Evolutionary conservation across 2,888 invertebrate genomes (phyloP).

Genomic region (Stenodera caucasica): DNA sequence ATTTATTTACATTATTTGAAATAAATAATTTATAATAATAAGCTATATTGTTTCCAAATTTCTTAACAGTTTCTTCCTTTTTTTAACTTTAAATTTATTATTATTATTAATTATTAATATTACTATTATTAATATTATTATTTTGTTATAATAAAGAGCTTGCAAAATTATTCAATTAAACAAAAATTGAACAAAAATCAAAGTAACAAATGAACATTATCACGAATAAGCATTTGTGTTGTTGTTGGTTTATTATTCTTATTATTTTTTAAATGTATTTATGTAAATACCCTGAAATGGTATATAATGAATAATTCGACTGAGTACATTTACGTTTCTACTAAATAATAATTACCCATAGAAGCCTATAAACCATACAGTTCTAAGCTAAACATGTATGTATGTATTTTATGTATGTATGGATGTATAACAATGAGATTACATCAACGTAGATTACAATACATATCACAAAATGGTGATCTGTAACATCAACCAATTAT

Average conservation of each 20-base stretch:
- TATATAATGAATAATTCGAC: constrained; percentile 26
- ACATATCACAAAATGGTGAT: constrained; percentile 42
- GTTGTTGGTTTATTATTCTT: constrained; percentile 8
- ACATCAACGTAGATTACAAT: constrained; percentile 45
- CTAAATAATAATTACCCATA: constrained; percentile 32
- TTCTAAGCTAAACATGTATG: constrained; percentile 35
- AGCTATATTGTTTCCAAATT: constrained; percentile 31
- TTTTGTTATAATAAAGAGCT: constrained; percentile 27
- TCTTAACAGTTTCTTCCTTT: constrained; percentile 21
- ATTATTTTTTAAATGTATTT: constrained; percentile 4
- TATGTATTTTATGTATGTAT: constrained; percentile 21
- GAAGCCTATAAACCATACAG: constrained; percentile 39
- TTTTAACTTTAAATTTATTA: constrained; percentile 20
- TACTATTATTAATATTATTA: too few relatives aligned
- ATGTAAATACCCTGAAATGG: constrained; percentile 33
- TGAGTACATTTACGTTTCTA: constrained; percentile 31
- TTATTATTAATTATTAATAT: too few relatives aligned
- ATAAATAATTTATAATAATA: constrained; percentile 35
- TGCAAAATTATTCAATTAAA: constrained; percentile 18
- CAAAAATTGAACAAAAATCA: constrained; percentile 17
- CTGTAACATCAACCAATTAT: constrained; percentile 37
- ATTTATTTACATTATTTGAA: constrained; percentile 35
- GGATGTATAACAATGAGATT: constrained; percentile 44
- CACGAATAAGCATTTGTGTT: constrained; percentile 26
- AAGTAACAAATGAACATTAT: constrained; percentile 25